Conservation (phyloP, 1,140 invertebrate genomes). For the Orius insidiosus region DNA sequence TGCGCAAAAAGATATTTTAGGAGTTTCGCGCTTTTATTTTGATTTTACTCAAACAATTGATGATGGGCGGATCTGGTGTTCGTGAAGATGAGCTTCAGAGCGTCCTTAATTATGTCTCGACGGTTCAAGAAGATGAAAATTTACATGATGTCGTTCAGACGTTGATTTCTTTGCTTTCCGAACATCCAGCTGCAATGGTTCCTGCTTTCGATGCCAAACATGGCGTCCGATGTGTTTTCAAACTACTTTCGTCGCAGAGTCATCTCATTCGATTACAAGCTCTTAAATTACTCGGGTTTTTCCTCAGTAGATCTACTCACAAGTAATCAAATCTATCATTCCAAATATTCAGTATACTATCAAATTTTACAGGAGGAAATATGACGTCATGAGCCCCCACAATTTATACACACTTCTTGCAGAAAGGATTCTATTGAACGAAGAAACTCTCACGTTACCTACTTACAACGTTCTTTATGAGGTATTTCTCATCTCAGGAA, state of each 20-base stretch:
- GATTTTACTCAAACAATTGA: conserved; percentile 88
- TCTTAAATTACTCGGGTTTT: conserved; percentile 87
- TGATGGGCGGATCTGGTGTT: conserved; percentile 90
- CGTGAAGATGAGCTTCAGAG: conserved; percentile 98
- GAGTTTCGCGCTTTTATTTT: conserved; percentile 88
- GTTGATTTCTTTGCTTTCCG: conserved; percentile 90
- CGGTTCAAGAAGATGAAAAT: conserved; percentile 75
- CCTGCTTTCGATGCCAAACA: conserved; percentile 96
- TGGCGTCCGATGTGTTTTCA: conserved; percentile 91
- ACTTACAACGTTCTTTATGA: conserved; percentile 99
- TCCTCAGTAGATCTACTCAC: conserved; percentile 84
- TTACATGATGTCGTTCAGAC: conserved; percentile 94
- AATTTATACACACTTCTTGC: conserved; percentile 94
- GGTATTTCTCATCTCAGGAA: no score
- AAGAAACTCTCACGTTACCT: conserved; percentile 73
- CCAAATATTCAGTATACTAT: no score
- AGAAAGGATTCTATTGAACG: conserved; percentile 76
- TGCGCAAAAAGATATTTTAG: conserved; percentile 81
- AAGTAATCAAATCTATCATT: no score
- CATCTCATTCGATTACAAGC: conserved; percentile 90
- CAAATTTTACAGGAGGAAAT: conserved; percentile 74
- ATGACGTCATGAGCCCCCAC: conserved; percentile 94
- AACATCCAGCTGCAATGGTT: conserved; percentile 96
- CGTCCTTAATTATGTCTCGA: conserved; percentile 80
- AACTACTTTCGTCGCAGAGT: conserved; percentile 83